These are phyloP conservation scores for Matsumyia berberina DNA, from an alignment of 2,888 invertebrate species.

Conservation along the genomic window DNA sequence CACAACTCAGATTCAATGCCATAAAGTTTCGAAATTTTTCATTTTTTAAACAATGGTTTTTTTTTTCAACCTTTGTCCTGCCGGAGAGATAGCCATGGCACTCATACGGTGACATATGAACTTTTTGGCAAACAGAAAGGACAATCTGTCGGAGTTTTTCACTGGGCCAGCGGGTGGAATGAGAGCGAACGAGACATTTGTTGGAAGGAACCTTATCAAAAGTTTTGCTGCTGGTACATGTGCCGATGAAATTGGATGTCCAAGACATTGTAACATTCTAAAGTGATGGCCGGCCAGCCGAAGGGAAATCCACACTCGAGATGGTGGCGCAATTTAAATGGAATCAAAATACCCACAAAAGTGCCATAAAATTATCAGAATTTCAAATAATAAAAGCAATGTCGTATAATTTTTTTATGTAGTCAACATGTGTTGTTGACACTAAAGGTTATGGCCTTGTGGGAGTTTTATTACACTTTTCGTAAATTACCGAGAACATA, in stretches of 20 bases:
- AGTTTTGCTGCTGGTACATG: conserved; percentile 45
- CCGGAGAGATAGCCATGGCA: conserved; percentile 11
- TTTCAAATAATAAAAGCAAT: conserved; percentile 60
- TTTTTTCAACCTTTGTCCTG: background rate
- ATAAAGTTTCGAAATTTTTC: conserved; percentile 13
- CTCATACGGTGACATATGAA: conserved; percentile 45
- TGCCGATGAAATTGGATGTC: conserved; percentile 19
- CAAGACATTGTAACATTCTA: conserved; percentile 21
- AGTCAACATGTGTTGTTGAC: conserved; percentile 51
- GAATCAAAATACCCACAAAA: conserved; percentile 69
- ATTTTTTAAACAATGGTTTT: conserved; percentile 7
- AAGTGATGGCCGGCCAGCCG: background rate
- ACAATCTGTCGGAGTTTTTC: conserved; percentile 44
- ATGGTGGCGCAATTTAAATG: conserved; percentile 47
- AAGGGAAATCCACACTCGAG: background rate
- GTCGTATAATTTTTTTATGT: conserved; percentile 63
- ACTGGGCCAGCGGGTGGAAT: background rate
- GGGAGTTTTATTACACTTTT: conserved; percentile 62
- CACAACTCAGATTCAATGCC: conserved; percentile 28
- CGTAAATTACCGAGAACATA: conserved; percentile 55
- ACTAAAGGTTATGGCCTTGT: conserved; percentile 61
- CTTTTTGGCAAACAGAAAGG: conserved; percentile 58
- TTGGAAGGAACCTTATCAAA: conserved; percentile 24
- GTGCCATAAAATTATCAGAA: conserved; percentile 68
- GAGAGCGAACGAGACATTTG: conserved; percentile 3